Evolutionary conservation across 2,888 invertebrate species (phyloP).

Genomic region (Halictus ligatus): DNA sequence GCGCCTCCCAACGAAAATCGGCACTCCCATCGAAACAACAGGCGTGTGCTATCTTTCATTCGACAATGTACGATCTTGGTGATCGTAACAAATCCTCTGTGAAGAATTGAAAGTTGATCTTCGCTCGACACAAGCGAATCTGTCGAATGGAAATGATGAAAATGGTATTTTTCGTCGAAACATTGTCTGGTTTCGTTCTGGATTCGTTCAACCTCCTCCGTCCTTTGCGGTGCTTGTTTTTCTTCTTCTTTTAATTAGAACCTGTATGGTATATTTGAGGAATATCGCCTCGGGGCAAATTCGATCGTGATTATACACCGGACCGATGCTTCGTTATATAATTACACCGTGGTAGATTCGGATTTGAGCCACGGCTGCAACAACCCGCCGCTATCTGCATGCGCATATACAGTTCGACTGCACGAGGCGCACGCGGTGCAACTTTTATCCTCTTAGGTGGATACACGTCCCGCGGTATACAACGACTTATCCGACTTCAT

Average conservation of each 20-base stretch:
- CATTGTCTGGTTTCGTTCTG: background rate
- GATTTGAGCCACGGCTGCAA: slow-evolving; percentile 28
- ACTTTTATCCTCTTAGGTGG: slow-evolving; percentile 35
- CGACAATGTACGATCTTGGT: background rate
- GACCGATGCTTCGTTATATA: slow-evolving; percentile 46
- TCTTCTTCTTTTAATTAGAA: background rate
- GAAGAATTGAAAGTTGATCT: no score
- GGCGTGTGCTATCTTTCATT: no score
- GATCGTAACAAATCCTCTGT: background rate
- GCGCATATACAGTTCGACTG: background rate
- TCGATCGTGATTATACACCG: slow-evolving; percentile 46
- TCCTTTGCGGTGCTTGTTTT: background rate
- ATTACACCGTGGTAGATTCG: slow-evolving; percentile 46
- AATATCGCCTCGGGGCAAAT: slow-evolving; percentile 25
- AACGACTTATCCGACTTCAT: slow-evolving; percentile 32
- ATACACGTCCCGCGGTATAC: slow-evolving; percentile 29
- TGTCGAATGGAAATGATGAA: background rate
- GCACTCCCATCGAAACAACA: no score
- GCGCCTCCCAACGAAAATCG: background rate
- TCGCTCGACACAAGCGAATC: background rate
- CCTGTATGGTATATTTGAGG: slow-evolving; percentile 38
- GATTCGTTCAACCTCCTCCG: background rate
- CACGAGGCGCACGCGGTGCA: slow-evolving; percentile 11
- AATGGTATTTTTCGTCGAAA: background rate
- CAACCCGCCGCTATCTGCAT: slow-evolving; percentile 10